Evolutionary conservation across 2,113 vertebrate genomes (phyloP).

Genomic region (Tragelaphus imberbis): DNA sequence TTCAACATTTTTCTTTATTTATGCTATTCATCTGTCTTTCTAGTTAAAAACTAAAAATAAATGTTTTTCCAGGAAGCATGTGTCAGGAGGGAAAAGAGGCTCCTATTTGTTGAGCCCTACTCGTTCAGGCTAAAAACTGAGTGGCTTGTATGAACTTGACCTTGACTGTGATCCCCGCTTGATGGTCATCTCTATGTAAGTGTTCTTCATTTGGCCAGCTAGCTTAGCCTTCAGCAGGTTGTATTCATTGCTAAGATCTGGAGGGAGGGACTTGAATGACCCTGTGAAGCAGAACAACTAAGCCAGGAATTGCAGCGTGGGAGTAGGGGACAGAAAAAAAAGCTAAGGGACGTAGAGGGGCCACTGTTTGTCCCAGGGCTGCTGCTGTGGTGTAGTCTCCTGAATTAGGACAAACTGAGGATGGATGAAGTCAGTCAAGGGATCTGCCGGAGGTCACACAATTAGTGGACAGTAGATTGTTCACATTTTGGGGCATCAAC

Average conservation of each 20-base stretch:
- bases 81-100: not conserved
- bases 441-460: not conserved
- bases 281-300: conserved; percentile 27
- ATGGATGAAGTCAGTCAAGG: not conserved
- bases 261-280: conserved; percentile 43
- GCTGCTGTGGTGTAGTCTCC: not conserved
- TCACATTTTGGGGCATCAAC: not conserved
- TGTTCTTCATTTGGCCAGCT: not conserved
- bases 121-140: not conserved
- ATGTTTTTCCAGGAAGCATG: not conserved
- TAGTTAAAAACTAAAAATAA: conserved; percentile 30
- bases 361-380: not conserved
- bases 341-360: no score
- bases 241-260: conserved; percentile 6
- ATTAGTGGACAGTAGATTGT: not conserved
- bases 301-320: not conserved
- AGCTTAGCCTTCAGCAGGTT: conserved; percentile 38
- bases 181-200: not conserved
- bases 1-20: not conserved
- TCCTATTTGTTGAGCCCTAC: not conserved
- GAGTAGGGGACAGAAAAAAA: not conserved
- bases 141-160: conserved; percentile 27
- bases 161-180: conserved; percentile 37
- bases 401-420: not conserved
- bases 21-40: not conserved